Evolutionary conservation across 1,140 invertebrate genomes (phyloP), one percentile per base, ranked within the genome.

Genomic region (Apocrypta bakeri): DNA sequence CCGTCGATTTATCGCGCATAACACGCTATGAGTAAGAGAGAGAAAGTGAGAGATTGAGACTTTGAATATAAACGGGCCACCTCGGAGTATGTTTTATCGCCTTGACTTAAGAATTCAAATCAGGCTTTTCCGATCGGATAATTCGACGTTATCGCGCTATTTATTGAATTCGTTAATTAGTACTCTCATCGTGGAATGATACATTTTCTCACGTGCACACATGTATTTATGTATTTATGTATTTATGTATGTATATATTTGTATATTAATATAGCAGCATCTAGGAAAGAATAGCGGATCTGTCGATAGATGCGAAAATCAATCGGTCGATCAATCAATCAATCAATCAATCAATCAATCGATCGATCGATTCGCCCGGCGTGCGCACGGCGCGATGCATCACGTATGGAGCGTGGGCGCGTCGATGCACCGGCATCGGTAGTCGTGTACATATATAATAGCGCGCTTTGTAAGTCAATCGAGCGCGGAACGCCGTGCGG

Each of bases 401-500:
- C 2, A 37, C 9, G 33, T 42, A 42, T 42, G 12, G 1, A 42
- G 17, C 48, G 21, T 56, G 48, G 48, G 48, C 48, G 48, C 48
- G 21, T 17, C 12, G 42, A 17, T 48, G 42, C 42, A 14, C 14
- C 42, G 14, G 42, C 42, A 21, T 17, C n/a, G 2, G 79, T 72
- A 7, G 63, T 75, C 75, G 79, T 37, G 31, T 24, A 11, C 2
- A 14, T 33, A 37, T 12, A 77, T 81, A 81, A 84, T 82, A 71
- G 25, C 31, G 80, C 63, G 80, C 80, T 85, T 82, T 80, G 84
- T 82, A 78, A 84, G 84, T 85, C 84, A 84, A 81, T 84, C 84
- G 84, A 21, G 74, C 48, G 79, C 48, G 48, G 48, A 56, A 6
- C 17, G 48, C 48, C 11, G 40, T 37, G 9, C 9, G 3, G 3